These are phyloP conservation scores for Pitta sordida DNA, from an alignment of 2,113 vertebrate genomes.

Conservation along the genomic window DNA sequence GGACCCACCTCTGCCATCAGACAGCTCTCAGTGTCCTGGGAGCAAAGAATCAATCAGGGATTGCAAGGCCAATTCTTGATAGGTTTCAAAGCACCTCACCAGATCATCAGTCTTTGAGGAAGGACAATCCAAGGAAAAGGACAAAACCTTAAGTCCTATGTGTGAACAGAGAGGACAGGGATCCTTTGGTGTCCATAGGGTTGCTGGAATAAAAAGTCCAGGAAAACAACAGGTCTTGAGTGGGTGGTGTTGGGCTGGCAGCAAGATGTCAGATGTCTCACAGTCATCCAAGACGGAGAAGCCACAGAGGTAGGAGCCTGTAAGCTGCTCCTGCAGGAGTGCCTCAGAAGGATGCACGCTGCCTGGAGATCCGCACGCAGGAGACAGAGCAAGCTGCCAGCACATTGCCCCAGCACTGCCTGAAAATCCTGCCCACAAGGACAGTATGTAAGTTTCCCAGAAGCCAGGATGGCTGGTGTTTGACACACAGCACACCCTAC, in stretches of 20 bases:
- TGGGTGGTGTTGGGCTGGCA: accelerated
- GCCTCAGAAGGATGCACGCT: background rate
- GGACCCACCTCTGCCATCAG: background rate
- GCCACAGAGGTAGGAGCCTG: background rate
- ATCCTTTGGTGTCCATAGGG: background rate
- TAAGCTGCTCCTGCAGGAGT: background rate
- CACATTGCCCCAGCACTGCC: background rate
- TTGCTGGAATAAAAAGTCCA: background rate
- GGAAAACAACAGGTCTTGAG: background rate
- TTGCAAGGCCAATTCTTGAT: background rate
- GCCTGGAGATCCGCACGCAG: background rate
- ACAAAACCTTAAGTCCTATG: background rate
- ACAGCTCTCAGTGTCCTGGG: background rate
- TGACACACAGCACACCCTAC: background rate
- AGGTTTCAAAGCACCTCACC: background rate
- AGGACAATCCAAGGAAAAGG: background rate
- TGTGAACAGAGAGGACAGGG: accelerated
- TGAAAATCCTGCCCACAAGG: background rate
- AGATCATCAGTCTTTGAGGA: background rate
- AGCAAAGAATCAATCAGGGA: background rate
- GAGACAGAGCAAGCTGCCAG: background rate
- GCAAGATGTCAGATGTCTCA: background rate
- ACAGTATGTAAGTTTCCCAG: background rate
- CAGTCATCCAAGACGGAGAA: background rate
- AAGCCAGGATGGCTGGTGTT: background rate